Evolutionary conservation across 2,888 invertebrate genomes (phyloP).

Genomic region (Agriotes lineatus): DNA sequence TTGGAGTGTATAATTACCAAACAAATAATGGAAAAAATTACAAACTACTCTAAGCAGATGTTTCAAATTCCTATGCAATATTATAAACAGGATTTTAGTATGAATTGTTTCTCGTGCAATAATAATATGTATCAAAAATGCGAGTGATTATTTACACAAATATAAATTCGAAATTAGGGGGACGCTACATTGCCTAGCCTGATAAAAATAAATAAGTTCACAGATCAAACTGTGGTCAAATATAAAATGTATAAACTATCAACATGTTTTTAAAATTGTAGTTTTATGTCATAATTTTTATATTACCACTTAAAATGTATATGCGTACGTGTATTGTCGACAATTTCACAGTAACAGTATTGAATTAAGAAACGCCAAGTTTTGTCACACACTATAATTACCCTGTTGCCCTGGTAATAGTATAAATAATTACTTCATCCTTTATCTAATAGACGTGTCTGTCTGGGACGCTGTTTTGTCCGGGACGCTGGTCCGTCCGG

Average conservation of each 20-base stretch:
- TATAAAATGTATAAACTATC: neutral
- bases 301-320: neutral
- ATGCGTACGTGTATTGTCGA: neutral
- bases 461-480: no score
- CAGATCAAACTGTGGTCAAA: neutral
- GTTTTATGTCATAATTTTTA: neutral
- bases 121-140: neutral
- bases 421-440: neutral
- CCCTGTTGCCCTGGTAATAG: no score
- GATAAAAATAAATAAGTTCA: neutral
- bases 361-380: no score
- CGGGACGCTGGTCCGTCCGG: no score
- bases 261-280: neutral
- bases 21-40: neutral
- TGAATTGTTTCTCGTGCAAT: no score
- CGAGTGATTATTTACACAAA: neutral
- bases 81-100: constrained; percentile 3
- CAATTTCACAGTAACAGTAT: neutral
- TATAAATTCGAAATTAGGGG: neutral
- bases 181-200: neutral
- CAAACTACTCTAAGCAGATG: neutral
- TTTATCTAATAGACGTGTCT: no score
- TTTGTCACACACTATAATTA: no score
- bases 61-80: neutral
- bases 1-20: no score